Evolutionary conservation across 2,888 invertebrate species (phyloP).

Genomic region (Orthosia gracilis): DNA sequence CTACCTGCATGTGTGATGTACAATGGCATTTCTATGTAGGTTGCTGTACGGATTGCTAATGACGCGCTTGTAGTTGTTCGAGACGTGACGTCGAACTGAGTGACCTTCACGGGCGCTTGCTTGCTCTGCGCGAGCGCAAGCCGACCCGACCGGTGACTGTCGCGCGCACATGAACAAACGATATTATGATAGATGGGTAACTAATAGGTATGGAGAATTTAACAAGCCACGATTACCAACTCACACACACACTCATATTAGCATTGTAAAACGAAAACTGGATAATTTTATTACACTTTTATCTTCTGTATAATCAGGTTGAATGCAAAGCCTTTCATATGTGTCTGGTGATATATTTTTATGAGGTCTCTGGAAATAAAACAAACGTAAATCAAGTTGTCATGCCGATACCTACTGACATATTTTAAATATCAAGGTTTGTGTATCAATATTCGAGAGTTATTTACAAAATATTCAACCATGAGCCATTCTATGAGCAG

Average conservation of each 20-base stretch:
- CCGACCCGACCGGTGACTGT: slow-evolving; percentile 41
- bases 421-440: slow-evolving; percentile 44
- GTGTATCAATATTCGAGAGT: slow-evolving; percentile 50
- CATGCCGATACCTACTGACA: slow-evolving; percentile 30
- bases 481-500: slow-evolving; percentile 90
- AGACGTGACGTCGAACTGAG: slow-evolving; percentile 80
- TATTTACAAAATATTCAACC: slow-evolving; percentile 41
- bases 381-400: slow-evolving; percentile 51
- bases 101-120: slow-evolving; percentile 87
- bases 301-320: slow-evolving; percentile 3
- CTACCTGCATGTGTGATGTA: slow-evolving; percentile 72
- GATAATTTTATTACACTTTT: background rate
- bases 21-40: slow-evolving; percentile 68
- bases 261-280: background rate
- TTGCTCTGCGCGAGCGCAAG: slow-evolving; percentile 77
- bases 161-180: slow-evolving; percentile 47
- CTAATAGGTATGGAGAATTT: background rate
- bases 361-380: slow-evolving; percentile 23
- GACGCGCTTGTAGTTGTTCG: slow-evolving; percentile 71
- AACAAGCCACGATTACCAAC: background rate
- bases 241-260: background rate
- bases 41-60: slow-evolving; percentile 66
- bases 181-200: slow-evolving; percentile 7
- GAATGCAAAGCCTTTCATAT: background rate
- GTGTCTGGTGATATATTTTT: slow-evolving; percentile 19